Conservation (phyloP, 2,113 vertebrate genomes). For the Opisthocomus hoazin region DNA sequence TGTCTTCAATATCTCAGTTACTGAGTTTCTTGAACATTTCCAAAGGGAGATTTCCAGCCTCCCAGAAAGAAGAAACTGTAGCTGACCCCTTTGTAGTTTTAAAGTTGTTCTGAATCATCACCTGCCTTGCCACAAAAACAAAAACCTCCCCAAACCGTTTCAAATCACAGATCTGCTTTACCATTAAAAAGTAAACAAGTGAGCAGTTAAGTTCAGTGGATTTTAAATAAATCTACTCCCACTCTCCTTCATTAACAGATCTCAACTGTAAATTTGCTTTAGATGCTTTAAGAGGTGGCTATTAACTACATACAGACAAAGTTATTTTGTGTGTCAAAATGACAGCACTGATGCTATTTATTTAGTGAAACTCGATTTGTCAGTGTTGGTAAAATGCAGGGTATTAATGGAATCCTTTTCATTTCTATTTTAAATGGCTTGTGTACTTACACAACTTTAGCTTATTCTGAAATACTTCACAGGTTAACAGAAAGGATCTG, state of each 20-base stretch:
- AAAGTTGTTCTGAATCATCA: neutral
- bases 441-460: neutral
- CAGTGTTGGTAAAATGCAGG: neutral
- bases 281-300: slow-evolving; percentile 23
- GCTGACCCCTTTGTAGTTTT: neutral
- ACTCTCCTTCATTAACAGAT: slow-evolving; percentile 37
- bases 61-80: neutral
- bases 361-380: slow-evolving; percentile 1
- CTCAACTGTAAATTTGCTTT: slow-evolving; percentile 26
- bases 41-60: neutral
- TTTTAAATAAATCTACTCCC: slow-evolving; percentile 36
- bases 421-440: slow-evolving; percentile 5
- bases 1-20: neutral
- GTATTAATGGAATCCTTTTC: neutral
- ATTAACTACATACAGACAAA: neutral
- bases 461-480: neutral
- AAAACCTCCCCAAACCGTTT: neutral
- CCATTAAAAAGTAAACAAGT: slow-evolving; percentile 13
- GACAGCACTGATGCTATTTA: neutral
- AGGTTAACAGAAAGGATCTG: neutral
- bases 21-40: neutral
- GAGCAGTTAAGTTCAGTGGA: neutral
- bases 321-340: slow-evolving; percentile 22
- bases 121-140: neutral
- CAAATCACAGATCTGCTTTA: slow-evolving; percentile 6